Conservation (phyloP, 2,888 invertebrate genomes). For the Cactoblastis cactorum region DNA sequence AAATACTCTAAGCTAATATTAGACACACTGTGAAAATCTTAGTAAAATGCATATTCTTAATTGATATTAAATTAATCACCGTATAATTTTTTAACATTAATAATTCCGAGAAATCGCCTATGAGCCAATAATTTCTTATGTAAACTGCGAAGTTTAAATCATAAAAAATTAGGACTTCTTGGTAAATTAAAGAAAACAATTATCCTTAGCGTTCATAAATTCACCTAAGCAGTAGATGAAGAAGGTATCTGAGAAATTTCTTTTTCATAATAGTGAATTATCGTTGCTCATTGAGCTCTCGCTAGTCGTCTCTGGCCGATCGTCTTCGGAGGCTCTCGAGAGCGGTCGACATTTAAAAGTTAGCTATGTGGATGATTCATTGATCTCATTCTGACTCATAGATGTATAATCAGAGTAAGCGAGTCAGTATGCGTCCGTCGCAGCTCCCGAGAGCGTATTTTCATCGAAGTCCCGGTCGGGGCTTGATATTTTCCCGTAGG, state of each 20-base stretch:
- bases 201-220: slow-evolving; percentile 20
- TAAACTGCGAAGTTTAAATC: neutral
- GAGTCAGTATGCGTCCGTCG: slow-evolving; percentile 36
- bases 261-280: slow-evolving; percentile 58
- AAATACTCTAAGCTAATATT: no score
- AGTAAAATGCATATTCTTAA: no score
- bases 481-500: slow-evolving; percentile 73
- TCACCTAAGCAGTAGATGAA: slow-evolving; percentile 28
- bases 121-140: no score
- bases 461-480: slow-evolving; percentile 64
- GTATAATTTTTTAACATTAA: no score
- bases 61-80: no score
- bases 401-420: slow-evolving; percentile 43
- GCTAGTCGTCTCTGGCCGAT: slow-evolving; percentile 41
- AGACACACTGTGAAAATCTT: no score
- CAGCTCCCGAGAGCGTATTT: slow-evolving; percentile 39
- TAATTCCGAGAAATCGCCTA: no score
- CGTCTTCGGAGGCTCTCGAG: slow-evolving; percentile 45
- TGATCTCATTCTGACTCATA: slow-evolving; percentile 53
- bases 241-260: slow-evolving; percentile 47
- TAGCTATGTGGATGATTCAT: slow-evolving; percentile 25
- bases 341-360: slow-evolving; percentile 26
- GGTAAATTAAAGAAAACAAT: slow-evolving; percentile 16
- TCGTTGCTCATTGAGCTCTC: slow-evolving; percentile 69
- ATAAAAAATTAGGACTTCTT: slow-evolving; percentile 1